phyloP scores from a whole-genome alignment of 2,888 invertebrate species.

The Caenorhabditis sp. region DNA sequence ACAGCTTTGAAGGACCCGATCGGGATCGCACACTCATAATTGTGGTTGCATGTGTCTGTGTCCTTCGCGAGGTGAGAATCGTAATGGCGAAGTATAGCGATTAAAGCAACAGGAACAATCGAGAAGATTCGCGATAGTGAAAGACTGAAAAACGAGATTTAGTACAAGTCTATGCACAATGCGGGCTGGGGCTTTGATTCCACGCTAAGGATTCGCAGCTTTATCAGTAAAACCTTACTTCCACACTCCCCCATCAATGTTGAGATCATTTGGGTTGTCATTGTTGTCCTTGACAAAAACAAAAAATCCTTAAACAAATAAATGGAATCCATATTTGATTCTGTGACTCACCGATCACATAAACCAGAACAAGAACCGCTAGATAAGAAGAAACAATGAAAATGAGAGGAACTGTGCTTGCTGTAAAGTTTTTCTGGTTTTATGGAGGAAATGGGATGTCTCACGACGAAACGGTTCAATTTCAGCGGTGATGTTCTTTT shows the following conservation, averaged over 20 bases:
- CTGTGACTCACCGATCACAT: background rate
- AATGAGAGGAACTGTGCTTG: no score
- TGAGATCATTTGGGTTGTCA: background rate
- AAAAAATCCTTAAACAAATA: background rate
- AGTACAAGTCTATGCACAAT: background rate
- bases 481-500: background rate
- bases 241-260: background rate
- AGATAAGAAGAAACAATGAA: no score
- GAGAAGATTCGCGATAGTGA: background rate
- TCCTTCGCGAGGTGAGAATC: background rate
- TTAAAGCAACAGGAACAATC: constrained; percentile 1
- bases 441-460: background rate
- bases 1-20: background rate
- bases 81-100: background rate
- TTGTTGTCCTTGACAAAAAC: background rate
- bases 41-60: constrained; percentile 25
- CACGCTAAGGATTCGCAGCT: no score
- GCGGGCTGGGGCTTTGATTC: background rate
- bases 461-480: background rate
- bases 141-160: background rate
- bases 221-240: background rate
- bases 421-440: background rate
- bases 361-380: background rate
- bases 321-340: background rate
- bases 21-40: constrained; percentile 14